A percentile compares a stretch with the other conserved stretches of the same genome.
phyloP scores from a whole-genome alignment of 2,888 invertebrate genomes.

The Antheraea yamamai region DNA sequence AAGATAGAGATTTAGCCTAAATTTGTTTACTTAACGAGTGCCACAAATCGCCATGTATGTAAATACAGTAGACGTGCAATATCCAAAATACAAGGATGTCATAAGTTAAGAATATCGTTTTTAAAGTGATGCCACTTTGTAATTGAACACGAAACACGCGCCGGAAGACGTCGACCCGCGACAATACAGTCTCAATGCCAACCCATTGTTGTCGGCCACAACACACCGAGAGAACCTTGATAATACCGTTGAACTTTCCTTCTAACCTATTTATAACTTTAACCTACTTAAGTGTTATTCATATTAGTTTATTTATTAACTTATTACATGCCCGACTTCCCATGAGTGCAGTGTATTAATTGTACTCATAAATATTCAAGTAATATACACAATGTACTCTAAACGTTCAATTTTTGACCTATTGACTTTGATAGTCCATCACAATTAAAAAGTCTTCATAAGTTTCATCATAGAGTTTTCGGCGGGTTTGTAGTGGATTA shows the following conservation, averaged over 20 bases:
- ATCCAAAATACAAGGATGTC: neutral
- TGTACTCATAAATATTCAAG: no score
- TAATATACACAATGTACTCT: no score
- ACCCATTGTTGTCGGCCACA: conserved; percentile 32
- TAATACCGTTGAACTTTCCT: conserved; percentile 39
- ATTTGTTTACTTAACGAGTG: neutral
- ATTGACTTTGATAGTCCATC: no score
- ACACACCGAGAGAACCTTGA: conserved; percentile 35
- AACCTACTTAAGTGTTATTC: conserved; percentile 17
- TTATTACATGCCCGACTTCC: neutral
- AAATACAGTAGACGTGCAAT: no score
- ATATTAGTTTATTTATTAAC: neutral
- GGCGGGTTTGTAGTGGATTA: no score
- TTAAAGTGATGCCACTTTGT: neutral
- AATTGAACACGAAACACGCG: conserved; percentile 1
- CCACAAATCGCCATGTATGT: no score
- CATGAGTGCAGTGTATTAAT: no score
- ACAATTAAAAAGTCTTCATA: no score
- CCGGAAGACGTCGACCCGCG: conserved; percentile 7
- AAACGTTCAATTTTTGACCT: no score
- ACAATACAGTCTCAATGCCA: conserved; percentile 12
- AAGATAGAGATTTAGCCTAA: neutral
- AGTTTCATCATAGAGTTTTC: no score
- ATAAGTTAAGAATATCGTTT: conserved; percentile 6
- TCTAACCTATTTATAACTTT: conserved; percentile 22